phyloP scores from a whole-genome alignment of 2,113 vertebrate species.

The Mesocricetus auratus region DNA sequence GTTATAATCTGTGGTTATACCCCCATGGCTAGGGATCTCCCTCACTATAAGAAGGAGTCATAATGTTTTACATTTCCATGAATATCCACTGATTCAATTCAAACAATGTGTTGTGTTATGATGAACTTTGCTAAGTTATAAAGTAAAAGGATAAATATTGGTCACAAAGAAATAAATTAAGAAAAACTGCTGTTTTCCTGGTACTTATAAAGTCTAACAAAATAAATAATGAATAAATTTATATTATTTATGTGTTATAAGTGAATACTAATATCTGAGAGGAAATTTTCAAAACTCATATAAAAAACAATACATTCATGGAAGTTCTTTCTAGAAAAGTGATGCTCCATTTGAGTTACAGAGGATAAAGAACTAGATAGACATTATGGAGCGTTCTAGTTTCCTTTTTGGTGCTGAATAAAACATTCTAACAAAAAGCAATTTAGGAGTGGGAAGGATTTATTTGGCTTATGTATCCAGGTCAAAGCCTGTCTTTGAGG shows the following conservation, averaged over 20 bases:
- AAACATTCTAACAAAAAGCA: not conserved
- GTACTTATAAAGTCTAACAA: not conserved
- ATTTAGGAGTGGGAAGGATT: not conserved
- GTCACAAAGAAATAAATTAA: not conserved
- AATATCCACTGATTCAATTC: not conserved
- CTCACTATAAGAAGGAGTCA: not conserved
- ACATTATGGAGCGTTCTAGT: not conserved
- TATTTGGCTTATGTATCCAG: not conserved
- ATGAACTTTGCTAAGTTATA: not conserved
- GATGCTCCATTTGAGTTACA: not conserved
- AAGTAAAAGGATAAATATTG: no score
- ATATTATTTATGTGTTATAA: not conserved
- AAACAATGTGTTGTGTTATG: not conserved
- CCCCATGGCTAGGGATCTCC: not conserved
- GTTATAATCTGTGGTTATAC: not conserved
- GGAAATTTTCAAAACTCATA: not conserved
- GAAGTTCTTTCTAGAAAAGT: not conserved
- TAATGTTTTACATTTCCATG: not conserved
- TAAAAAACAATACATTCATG: fast-evolving
- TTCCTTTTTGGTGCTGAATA: not conserved
- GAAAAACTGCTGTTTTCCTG: not conserved
- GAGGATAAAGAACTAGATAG: not conserved
- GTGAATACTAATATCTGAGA: not conserved
- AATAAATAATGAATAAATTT: not conserved
- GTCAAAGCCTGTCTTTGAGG: not conserved